Base-by-base conservation (phyloP, 2,888 invertebrate genomes). In the Epsilonema sp. region DNA sequence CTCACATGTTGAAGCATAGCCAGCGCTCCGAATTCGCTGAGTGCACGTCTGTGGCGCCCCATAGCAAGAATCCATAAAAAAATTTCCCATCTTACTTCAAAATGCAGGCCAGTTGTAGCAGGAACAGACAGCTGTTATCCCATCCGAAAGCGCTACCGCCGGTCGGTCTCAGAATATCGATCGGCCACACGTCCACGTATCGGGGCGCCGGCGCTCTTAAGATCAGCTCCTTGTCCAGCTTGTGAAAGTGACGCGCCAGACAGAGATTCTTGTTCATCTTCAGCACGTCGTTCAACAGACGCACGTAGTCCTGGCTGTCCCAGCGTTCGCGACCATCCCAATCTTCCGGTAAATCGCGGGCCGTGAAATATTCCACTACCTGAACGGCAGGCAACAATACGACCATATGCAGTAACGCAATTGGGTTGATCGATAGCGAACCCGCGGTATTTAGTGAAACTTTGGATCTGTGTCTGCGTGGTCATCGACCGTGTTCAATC, bases 101-200 rank as follows among this genome's bases (percentile, higher is more conserved):
- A 50, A 97, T 90, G 56, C 92, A 92, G 0, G 92, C 87, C 53
- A 97, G 70, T 65, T 97, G 97, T 66, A 97, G 78, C 75, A 92
- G 82, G 70, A 97, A 97, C 52, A 94, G 72, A 13, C 67, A 86
- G 79, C 2, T 56, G 50, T 63, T 84, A 54, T 87, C 85, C 69
- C 89, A 89, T 52, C 68, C 46, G 78, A 78, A 68, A 77, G 82
- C 61, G 74, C 79, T 65, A 76, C 77, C 50, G n/a, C n/a, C n/a
- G 26, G 51, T 57, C 70, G 77, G 51, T 79, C 84, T 59, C 77
- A 90, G 77, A 54, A 89, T 78, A 65, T 94, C 90, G 1, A 90
- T 80, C 1, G 94, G 84, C 94, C 94, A 97, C 3, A 97, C 89
- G 70, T 97, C 97, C 49, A 97, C 86, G 69, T 79, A 85, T 16